Percentiles rank a stretch among this genome's conserved stretches.
Conservation (phyloP, 2,797 vertebrate genomes). For the Oophaga sylvatica region DNA sequence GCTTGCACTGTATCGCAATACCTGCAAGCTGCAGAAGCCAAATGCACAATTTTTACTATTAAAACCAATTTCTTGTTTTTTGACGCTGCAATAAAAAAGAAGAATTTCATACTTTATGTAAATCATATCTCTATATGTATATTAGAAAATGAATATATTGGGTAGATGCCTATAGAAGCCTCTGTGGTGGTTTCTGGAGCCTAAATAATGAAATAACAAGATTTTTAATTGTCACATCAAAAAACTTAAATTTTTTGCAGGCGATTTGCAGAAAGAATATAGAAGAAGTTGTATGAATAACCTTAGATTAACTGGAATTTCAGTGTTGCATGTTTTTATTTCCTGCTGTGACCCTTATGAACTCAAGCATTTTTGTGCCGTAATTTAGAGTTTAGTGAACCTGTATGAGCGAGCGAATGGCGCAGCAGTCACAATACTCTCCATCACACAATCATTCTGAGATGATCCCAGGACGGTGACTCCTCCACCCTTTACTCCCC, state of each 20-base stretch:
- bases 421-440: conserved; percentile 92
- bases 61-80: no score
- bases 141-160: not conserved
- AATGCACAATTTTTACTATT: no score
- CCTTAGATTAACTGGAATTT: not conserved
- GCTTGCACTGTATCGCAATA: no score
- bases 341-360: conserved; percentile 89
- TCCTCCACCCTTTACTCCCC: conserved; percentile 75
- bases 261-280: not conserved
- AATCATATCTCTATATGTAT: no score
- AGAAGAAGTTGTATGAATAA: not conserved
- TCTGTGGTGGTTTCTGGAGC: not conserved
- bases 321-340: conserved; percentile 52
- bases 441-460: conserved; percentile 89
- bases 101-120: no score
- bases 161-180: no score
- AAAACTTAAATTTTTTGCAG: not conserved
- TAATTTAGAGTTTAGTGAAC: conserved; percentile 97
- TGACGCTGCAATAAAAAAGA: no score
- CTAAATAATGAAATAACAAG: not conserved
- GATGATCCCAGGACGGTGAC: conserved; percentile 94
- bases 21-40: no score
- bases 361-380: conserved; percentile 94
- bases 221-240: no score
- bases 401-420: conserved; percentile 92